Conservation (phyloP, 1,140 invertebrate species). For the Polyergus mexicanus region DNA sequence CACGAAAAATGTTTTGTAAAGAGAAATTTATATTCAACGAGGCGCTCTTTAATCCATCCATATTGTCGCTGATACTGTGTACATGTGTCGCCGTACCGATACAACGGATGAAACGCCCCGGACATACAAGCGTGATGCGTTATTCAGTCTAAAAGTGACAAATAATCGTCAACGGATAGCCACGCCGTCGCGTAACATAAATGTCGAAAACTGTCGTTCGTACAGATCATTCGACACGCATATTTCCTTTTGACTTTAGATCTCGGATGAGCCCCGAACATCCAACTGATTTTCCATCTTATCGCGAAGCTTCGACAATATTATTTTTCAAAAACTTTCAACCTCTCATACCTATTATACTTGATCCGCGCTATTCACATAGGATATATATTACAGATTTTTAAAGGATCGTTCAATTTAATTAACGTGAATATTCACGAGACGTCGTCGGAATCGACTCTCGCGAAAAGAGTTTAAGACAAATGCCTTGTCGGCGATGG, state of each 20-base stretch:
- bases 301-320: neutral
- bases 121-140: constrained; percentile 31
- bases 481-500: constrained; percentile 43
- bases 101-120: constrained; percentile 44
- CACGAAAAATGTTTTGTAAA: constrained; percentile 29
- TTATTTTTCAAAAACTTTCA: neutral
- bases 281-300: neutral
- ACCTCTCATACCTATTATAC: neutral
- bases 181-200: constrained; percentile 33
- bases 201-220: constrained; percentile 41
- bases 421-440: constrained; percentile 35
- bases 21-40: constrained; percentile 53
- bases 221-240: neutral
- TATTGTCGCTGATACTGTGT: constrained; percentile 44
- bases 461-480: constrained; percentile 59
- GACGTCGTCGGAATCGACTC: constrained; percentile 28
- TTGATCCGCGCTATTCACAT: neutral
- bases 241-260: neutral
- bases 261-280: neutral
- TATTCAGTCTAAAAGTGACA: constrained; percentile 53
- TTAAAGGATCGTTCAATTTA: neutral
- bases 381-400: neutral
- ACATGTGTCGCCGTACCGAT: constrained; percentile 38
- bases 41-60: constrained; percentile 53
- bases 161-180: constrained; percentile 29